Evolutionary conservation across 2,888 invertebrate species (phyloP).

Genomic region (Orthosia cruda): DNA sequence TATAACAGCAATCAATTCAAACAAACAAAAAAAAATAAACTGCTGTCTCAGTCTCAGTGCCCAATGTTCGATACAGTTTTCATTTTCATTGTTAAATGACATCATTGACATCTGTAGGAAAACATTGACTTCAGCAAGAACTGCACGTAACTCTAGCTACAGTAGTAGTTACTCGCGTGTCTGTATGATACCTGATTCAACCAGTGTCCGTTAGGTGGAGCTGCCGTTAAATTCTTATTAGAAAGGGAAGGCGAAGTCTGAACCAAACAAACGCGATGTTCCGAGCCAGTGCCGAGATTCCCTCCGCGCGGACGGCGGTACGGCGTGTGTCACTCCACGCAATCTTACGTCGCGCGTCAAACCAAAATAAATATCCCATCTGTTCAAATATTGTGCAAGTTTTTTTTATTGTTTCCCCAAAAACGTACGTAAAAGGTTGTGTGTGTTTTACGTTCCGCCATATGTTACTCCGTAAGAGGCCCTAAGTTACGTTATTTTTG

Average conservation of each 20-base stretch:
- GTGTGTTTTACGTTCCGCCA: constrained; percentile 76
- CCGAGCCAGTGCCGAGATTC: constrained; percentile 84
- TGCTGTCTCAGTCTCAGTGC: no score
- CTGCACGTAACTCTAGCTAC: background rate
- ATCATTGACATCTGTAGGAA: constrained; percentile 49
- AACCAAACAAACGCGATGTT: constrained; percentile 79
- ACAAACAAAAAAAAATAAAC: no score
- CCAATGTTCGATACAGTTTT: constrained; percentile 13
- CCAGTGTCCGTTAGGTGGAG: constrained; percentile 77
- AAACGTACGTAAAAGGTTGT: constrained; percentile 80
- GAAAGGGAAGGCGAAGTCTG: constrained; percentile 84
- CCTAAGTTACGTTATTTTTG: constrained; percentile 81
- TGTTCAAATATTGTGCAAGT: constrained; percentile 90
- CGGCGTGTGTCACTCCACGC: constrained; percentile 57
- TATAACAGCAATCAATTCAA: background rate
- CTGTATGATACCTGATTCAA: constrained; percentile 20
- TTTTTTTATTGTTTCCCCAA: constrained; percentile 84
- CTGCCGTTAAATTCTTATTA: constrained; percentile 67
- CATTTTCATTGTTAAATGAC: constrained; percentile 19
- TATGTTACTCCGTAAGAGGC: constrained; percentile 73
- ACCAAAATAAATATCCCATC: constrained; percentile 90
- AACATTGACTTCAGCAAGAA: background rate
- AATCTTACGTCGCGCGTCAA: constrained; percentile 83
- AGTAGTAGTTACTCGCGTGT: background rate
- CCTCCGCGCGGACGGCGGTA: constrained; percentile 74